phyloP scores from a whole-genome alignment of 1,140 invertebrate species.

The Aphidius ervi region DNA sequence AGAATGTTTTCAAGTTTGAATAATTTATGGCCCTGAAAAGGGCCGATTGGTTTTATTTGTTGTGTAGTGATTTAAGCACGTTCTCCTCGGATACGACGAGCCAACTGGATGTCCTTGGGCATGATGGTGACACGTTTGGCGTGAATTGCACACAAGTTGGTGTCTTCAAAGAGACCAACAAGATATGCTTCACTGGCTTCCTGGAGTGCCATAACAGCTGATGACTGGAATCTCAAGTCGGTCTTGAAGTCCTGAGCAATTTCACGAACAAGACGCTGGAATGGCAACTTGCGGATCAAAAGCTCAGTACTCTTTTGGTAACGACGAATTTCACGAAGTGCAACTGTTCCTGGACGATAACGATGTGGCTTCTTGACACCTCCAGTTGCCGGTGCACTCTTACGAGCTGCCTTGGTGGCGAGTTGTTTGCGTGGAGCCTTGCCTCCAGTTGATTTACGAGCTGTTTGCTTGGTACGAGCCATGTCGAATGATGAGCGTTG shows the following conservation, averaged over 20 bases:
- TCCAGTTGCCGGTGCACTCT: constrained; percentile 56
- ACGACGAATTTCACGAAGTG: constrained; percentile 77
- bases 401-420: constrained; percentile 61
- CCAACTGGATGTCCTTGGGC: constrained; percentile 92
- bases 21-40: too few relatives aligned
- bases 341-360: constrained; percentile 74
- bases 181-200: constrained; percentile 84
- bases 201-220: constrained; percentile 71
- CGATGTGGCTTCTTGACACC: constrained; percentile 60
- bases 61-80: constrained; percentile 55
- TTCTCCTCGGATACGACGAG: constrained; percentile 79
- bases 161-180: constrained; percentile 90
- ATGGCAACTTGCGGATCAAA: constrained; percentile 80
- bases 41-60: too few relatives aligned
- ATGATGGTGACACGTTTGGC: constrained; percentile 92
- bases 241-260: constrained; percentile 82
- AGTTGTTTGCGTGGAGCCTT: constrained; percentile 33
- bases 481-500: background rate
- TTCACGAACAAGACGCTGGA: constrained; percentile 80
- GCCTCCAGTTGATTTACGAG: constrained; percentile 1
- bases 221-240: constrained; percentile 76
- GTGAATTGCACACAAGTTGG: constrained; percentile 89
- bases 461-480: background rate
- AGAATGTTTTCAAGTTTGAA: too few relatives aligned
- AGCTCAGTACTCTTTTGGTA: constrained; percentile 78